Conservation (phyloP, 2,888 invertebrate genomes). For the Periphyllus acericola region DNA sequence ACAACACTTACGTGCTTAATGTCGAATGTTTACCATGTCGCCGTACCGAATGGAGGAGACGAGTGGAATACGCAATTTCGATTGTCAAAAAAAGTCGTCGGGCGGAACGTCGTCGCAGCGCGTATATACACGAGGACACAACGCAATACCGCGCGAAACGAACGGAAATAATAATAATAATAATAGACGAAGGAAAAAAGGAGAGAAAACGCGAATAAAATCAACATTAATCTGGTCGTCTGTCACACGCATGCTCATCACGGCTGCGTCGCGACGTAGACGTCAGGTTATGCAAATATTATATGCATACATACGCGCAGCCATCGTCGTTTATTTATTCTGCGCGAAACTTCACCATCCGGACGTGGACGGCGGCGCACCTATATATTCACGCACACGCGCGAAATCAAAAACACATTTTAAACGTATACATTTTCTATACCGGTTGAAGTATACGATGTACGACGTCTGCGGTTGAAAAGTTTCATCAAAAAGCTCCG, state of each 20-base stretch:
- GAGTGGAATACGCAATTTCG: not conserved
- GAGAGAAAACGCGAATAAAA: slow-evolving; percentile 22
- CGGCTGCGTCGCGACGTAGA: not conserved
- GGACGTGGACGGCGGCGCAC: not conserved
- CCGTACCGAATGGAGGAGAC: not conserved
- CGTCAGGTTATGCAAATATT: slow-evolving; percentile 52
- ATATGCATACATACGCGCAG: slow-evolving; percentile 31
- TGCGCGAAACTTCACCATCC: not conserved
- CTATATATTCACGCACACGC: not conserved
- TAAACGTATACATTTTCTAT: not conserved
- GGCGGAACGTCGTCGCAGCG: not conserved
- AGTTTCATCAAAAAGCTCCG: not conserved
- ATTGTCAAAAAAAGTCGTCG: slow-evolving; percentile 4
- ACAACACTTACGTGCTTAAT: not conserved
- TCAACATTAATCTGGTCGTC: slow-evolving; percentile 49
- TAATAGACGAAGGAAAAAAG: not conserved
- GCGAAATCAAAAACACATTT: not conserved
- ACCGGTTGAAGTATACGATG: not conserved
- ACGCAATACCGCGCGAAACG: not conserved
- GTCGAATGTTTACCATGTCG: not conserved
- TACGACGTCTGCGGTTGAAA: not conserved
- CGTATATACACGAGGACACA: too few relatives aligned
- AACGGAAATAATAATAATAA: slow-evolving; percentile 38
- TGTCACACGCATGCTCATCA: slow-evolving; percentile 44
- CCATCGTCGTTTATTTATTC: not conserved